Conservation (phyloP, 2,113 vertebrate genomes). For the Proterorhinus semilunaris region DNA sequence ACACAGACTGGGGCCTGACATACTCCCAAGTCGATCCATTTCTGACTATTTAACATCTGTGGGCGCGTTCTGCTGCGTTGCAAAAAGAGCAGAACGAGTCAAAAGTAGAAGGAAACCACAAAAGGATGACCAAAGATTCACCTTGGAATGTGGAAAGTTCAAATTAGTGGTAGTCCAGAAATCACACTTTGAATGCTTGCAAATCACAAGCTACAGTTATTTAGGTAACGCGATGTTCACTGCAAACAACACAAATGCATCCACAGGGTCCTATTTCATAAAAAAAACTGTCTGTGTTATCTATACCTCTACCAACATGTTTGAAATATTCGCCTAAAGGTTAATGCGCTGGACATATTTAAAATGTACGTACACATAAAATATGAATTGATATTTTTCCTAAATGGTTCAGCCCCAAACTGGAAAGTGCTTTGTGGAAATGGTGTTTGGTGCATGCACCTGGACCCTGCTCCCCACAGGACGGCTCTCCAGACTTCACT, state of each 20-base stretch:
- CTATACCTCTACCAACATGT: too few relatives aligned
- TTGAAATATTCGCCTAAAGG: too few relatives aligned
- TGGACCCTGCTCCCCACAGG: slow-evolving; percentile 40
- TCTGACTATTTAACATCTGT: slow-evolving; percentile 30
- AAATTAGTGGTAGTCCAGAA: not conserved
- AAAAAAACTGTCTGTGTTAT: too few relatives aligned
- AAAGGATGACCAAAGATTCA: slow-evolving; percentile 22
- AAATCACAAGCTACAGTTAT: too few relatives aligned
- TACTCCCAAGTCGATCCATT: slow-evolving; percentile 21
- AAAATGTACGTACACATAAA: too few relatives aligned
- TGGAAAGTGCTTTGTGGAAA: slow-evolving; percentile 22
- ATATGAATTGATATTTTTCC: too few relatives aligned
- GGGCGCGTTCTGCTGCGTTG: slow-evolving; percentile 37
- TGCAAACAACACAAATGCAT: too few relatives aligned
- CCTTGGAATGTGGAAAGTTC: slow-evolving; percentile 2
- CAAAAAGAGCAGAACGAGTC: slow-evolving; percentile 27
- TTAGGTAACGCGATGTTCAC: too few relatives aligned
- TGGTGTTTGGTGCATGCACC: slow-evolving; percentile 10
- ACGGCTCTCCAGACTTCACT: slow-evolving; percentile 43
- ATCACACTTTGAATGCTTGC: too few relatives aligned
- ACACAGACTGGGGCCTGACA: slow-evolving; percentile 33
- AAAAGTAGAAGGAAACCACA: not conserved
- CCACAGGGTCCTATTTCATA: too few relatives aligned
- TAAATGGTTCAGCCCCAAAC: too few relatives aligned
- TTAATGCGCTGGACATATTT: too few relatives aligned